phyloP scores from a whole-genome alignment of 2,113 vertebrate species.

The Chaenocephalus aceratus region DNA sequence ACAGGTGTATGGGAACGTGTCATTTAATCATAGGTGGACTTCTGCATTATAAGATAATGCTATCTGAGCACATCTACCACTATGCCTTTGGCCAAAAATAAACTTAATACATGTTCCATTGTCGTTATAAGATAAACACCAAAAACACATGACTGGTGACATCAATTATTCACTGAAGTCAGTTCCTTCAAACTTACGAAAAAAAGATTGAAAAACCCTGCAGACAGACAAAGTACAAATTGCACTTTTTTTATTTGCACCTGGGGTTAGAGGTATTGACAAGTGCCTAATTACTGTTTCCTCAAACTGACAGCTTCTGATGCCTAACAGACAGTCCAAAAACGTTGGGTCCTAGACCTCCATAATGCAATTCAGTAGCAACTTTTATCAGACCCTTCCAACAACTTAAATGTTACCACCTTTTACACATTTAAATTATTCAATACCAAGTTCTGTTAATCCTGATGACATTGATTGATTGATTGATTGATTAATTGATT shows the following conservation, averaged over 20 bases:
- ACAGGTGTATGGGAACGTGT: slow-evolving; percentile 48
- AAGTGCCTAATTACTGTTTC: too few relatives aligned
- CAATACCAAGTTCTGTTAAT: too few relatives aligned
- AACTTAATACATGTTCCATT: slow-evolving; percentile 7
- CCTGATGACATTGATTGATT: too few relatives aligned
- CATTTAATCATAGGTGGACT: slow-evolving; percentile 45
- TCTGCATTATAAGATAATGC: slow-evolving; percentile 30
- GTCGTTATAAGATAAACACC: background rate
- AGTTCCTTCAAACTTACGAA: slow-evolving; percentile 24
- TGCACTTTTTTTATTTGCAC: slow-evolving; percentile 9
- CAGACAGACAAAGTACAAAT: slow-evolving; percentile 32
- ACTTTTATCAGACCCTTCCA: too few relatives aligned
- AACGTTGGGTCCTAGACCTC: too few relatives aligned
- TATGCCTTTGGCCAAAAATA: background rate
- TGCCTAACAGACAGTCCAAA: too few relatives aligned
- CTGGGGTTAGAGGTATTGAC: too few relatives aligned
- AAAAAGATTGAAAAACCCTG: slow-evolving; percentile 19
- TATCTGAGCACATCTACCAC: slow-evolving; percentile 11
- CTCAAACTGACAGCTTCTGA: too few relatives aligned
- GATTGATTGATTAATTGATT: too few relatives aligned
- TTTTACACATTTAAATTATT: too few relatives aligned
- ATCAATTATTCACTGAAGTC: slow-evolving; percentile 11
- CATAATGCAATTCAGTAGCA: too few relatives aligned
- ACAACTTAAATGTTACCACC: too few relatives aligned
- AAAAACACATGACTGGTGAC: background rate